Evolutionary conservation across 1,140 invertebrate genomes (phyloP).

Genomic region (Paramacrobiotus metropolitanus): DNA sequence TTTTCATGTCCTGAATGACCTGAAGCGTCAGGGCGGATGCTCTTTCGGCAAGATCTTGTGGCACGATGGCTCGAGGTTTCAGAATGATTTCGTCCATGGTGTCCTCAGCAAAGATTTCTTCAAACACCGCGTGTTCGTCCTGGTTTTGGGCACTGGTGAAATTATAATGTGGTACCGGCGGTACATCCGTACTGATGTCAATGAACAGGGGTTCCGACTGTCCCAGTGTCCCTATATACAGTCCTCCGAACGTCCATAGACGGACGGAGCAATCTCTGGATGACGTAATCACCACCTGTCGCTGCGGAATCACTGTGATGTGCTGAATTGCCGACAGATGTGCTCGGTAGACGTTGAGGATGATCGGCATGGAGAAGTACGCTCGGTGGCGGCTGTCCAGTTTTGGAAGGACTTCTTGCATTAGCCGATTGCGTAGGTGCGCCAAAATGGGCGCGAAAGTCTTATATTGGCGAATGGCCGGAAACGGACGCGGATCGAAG

Average conservation of each 20-base stretch:
- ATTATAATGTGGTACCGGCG: too few relatives aligned
- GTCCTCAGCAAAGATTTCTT: too few relatives aligned
- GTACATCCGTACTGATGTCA: too few relatives aligned
- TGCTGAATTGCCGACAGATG: constrained; percentile 16
- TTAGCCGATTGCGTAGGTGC: background rate
- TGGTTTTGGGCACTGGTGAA: too few relatives aligned
- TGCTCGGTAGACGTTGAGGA: constrained; percentile 18
- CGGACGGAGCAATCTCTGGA: constrained; percentile 16
- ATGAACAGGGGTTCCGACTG: background rate
- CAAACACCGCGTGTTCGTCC: too few relatives aligned
- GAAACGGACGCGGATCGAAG: background rate
- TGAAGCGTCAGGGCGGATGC: background rate
- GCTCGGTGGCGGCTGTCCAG: background rate
- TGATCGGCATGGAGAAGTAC: constrained; percentile 9
- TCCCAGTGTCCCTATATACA: constrained; percentile 9
- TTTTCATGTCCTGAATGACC: background rate
- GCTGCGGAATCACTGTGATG: constrained; percentile 15
- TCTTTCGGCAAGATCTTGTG: background rate
- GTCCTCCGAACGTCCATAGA: constrained; percentile 10
- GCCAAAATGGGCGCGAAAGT: background rate
- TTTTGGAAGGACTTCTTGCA: background rate
- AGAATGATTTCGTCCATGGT: background rate
- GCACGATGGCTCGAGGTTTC: background rate
- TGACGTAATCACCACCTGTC: constrained; percentile 15
- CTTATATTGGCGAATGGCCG: background rate